Evolutionary conservation across 2,888 invertebrate species (phyloP).

Genomic region (Phoronis australis): DNA sequence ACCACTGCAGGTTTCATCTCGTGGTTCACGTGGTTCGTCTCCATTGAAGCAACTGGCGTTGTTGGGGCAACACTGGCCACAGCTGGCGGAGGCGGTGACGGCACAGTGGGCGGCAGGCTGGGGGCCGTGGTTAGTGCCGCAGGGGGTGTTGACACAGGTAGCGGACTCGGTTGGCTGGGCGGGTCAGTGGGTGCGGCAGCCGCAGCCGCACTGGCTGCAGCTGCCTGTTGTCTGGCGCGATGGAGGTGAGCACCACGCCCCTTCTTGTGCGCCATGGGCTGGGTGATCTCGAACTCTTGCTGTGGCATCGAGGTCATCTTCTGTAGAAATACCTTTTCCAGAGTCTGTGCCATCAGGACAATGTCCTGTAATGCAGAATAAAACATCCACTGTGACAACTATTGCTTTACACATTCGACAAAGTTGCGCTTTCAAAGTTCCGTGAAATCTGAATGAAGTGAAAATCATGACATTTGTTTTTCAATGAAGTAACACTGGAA

Average conservation of each 20-base stretch:
- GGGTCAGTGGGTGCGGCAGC: slow-evolving; percentile 6
- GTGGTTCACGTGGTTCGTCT: not conserved
- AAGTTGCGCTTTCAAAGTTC: too few species aligned
- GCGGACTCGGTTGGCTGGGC: not conserved
- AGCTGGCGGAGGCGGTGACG: slow-evolving; percentile 7
- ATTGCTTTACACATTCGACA: too few species aligned
- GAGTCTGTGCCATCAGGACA: slow-evolving; percentile 92
- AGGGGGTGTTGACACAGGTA: slow-evolving; percentile 7
- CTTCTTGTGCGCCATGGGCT: slow-evolving; percentile 25
- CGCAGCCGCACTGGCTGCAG: slow-evolving; percentile 4
- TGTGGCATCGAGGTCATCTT: slow-evolving; percentile 93
- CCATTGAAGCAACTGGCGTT: slow-evolving; percentile 4
- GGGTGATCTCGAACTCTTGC: slow-evolving; percentile 52
- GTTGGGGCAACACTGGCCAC: not conserved
- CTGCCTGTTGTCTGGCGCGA: too few species aligned
- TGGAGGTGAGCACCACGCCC: slow-evolving; percentile 1
- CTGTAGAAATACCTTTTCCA: slow-evolving; percentile 85
- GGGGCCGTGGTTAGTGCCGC: slow-evolving; percentile 8
- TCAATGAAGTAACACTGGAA: not conserved
- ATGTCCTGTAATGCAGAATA: slow-evolving; percentile 64
- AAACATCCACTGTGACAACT: too few species aligned
- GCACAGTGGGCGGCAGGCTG: slow-evolving; percentile 13
- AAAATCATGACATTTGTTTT: too few species aligned
- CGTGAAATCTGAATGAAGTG: too few species aligned
- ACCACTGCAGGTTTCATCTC: slow-evolving; percentile 28